phyloP scores from a whole-genome alignment of 2,888 invertebrate species.

The Bhutanitis thaidina region DNA sequence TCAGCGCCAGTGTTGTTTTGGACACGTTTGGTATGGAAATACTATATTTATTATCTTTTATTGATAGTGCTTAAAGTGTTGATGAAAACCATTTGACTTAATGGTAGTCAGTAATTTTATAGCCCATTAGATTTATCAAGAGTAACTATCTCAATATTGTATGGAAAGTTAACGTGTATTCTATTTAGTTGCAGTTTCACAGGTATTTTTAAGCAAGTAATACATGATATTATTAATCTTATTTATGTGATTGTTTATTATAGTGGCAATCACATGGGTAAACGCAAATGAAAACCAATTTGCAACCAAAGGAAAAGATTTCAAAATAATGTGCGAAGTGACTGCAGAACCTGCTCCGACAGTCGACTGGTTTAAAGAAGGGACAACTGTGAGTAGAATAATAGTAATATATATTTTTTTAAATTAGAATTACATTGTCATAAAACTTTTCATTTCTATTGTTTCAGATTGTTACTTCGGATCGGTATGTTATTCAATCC shows the following conservation, averaged over 20 bases:
- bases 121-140: not conserved
- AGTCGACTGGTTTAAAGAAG: constrained; percentile 92
- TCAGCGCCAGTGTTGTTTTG: constrained; percentile 84
- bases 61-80: not conserved
- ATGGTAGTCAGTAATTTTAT: not conserved
- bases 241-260: constrained; percentile 13
- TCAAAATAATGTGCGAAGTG: constrained; percentile 90
- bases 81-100: not conserved
- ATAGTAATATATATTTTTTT: not conserved
- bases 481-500: constrained; percentile 85
- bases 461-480: constrained; percentile 82
- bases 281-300: constrained; percentile 92
- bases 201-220: no score
- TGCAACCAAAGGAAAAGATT: constrained; percentile 87
- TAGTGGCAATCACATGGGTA: constrained; percentile 92
- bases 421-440: not conserved
- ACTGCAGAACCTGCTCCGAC: constrained; percentile 90
- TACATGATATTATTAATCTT: not conserved
- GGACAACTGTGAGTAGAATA: constrained; percentile 77
- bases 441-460: no score
- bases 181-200: no score
- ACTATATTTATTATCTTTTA: constrained; percentile 11
- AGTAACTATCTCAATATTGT: no score
- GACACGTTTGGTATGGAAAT: constrained; percentile 80
- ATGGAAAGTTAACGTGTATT: no score